A percentile compares a stretch with the other conserved stretches of the same genome.
Conservation (phyloP, 2,888 invertebrate species). For the Apantesis nais region DNA sequence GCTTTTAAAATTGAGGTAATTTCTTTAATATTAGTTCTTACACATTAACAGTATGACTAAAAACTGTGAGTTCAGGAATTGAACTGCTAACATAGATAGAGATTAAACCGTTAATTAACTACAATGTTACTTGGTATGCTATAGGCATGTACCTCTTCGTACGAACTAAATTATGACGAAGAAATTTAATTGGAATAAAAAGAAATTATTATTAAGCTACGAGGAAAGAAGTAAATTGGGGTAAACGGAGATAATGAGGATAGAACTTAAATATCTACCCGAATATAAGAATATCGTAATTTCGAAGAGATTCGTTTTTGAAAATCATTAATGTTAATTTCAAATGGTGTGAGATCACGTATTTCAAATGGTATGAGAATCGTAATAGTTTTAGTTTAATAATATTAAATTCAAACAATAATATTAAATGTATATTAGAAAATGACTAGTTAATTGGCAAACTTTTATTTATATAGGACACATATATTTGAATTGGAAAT, state of each 20-base stretch:
- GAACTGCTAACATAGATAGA: no score
- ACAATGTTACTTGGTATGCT: neutral
- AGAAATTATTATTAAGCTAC: no score
- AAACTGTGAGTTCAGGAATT: no score
- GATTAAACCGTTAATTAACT: neutral
- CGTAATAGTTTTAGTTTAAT: neutral
- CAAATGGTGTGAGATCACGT: neutral
- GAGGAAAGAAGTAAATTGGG: no score
- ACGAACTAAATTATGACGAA: no score
- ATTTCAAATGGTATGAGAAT: no score
- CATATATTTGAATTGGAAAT: no score
- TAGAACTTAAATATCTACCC: neutral
- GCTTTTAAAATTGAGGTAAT: constrained; percentile 64
- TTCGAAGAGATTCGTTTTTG: neutral
- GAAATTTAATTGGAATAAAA: no score
- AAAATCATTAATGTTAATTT: neutral
- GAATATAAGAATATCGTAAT: neutral
- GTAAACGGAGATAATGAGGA: no score
- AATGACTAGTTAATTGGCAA: neutral
- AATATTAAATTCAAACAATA: no score
- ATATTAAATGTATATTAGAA: neutral
- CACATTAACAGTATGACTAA: no score
- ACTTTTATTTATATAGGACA: neutral
- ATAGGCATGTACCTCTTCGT: no score
- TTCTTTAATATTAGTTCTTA: neutral